Percentiles rank a stretch among this genome's conserved stretches.
These are phyloP conservation scores for Drepanosiphum platanoidis DNA, from an alignment of 2,888 invertebrate species.

Conservation along the genomic window DNA sequence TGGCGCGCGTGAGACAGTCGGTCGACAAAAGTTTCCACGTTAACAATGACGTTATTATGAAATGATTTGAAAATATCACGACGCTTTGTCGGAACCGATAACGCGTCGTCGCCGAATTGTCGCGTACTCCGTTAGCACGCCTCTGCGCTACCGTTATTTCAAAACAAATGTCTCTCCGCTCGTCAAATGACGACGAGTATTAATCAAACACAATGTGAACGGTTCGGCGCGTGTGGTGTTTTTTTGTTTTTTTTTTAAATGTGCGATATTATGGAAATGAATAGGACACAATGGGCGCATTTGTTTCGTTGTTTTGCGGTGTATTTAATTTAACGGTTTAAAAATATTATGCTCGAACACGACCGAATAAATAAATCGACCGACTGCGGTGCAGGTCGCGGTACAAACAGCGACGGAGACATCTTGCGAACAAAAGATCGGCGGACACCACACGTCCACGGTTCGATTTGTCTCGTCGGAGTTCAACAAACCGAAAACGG, in stretches of 20 bases:
- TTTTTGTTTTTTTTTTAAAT: too few species aligned
- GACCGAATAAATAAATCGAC: neutral
- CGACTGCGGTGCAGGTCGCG: neutral
- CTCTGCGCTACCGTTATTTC: neutral
- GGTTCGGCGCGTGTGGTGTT: too few species aligned
- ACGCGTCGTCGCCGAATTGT: neutral
- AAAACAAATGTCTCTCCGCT: neutral
- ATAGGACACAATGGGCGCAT: neutral
- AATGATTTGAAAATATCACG: neutral
- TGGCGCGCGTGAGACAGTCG: neutral
- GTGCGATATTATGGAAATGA: neutral
- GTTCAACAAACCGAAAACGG: conserved; percentile 17
- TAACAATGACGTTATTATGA: neutral
- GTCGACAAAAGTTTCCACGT: neutral
- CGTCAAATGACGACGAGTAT: too few species aligned
- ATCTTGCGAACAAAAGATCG: neutral
- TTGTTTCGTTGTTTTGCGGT: neutral
- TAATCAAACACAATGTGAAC: neutral
- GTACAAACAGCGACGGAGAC: neutral
- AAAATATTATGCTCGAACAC: neutral
- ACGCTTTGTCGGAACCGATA: too few species aligned
- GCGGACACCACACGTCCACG: neutral
- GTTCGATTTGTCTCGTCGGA: neutral
- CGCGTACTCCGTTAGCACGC: neutral
- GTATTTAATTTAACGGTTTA: neutral